Conservation (phyloP, 1,140 invertebrate genomes). For the Rhopalosiphum padi region DNA sequence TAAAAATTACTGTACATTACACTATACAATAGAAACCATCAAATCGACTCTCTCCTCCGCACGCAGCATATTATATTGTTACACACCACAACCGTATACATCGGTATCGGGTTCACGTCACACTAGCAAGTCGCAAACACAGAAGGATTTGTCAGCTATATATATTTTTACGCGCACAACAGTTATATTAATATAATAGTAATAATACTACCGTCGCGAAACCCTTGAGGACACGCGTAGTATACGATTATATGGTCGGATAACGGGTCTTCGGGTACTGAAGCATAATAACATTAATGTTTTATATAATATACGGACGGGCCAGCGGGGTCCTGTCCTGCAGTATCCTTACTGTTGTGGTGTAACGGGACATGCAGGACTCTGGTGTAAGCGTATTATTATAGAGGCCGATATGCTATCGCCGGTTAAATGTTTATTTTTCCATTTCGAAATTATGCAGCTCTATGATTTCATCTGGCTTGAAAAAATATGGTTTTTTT, state of each 20-base stretch:
- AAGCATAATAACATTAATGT: not conserved
- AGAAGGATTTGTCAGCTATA: slow-evolving; percentile 3
- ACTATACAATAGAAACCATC: not conserved
- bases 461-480: not conserved
- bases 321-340: not conserved
- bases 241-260: not conserved
- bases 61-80: not conserved
- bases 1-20: slow-evolving; percentile 12
- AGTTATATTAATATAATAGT: not conserved
- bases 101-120: not conserved
- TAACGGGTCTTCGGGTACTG: slow-evolving; percentile 25
- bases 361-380: not conserved
- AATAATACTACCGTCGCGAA: not conserved
- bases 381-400: not conserved
- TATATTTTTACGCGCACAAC: slow-evolving; percentile 22
- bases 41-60: not conserved
- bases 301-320: not conserved
- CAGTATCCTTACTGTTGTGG: not conserved
- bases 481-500: not conserved
- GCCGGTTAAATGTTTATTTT: not conserved
- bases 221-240: not conserved
- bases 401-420: not conserved
- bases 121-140: not conserved
- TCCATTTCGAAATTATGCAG: not conserved
- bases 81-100: not conserved